Evolutionary conservation across 2,113 vertebrate genomes (phyloP), one percentile per base, ranked within the genome.

Genomic region (Odontophorus gujanensis): DNA sequence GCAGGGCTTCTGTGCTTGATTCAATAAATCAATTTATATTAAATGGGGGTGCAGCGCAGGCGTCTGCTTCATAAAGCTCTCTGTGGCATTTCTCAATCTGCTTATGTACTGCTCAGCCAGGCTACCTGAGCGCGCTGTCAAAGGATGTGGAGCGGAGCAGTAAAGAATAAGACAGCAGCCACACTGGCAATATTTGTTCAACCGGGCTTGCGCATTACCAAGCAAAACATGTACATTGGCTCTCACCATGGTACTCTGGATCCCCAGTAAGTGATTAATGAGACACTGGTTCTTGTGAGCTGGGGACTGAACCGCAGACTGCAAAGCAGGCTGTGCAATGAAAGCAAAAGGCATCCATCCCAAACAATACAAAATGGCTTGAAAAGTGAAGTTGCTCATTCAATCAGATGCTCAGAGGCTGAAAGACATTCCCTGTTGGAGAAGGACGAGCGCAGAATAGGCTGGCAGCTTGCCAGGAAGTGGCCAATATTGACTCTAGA

Each of bases 11-110:
- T 97, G 96, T 19, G 69, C 94, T 97, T 95, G 96, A 97, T 95
- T 97, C 97, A 97, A 96, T 98, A 97, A 98, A 97, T 97, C 97
- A 97, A 96, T 98, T 97, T 97, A 93, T 97, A 97, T 96, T 95
- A 97, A 97, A 96, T 85, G 74, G 30, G 66, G 94, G 90, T 11
- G 9, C 85, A 76, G 80, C 8, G 68, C 76, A 34, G 92, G 94
- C n/a, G 45, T 50, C 90, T 89, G 92, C 93, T 92, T 87, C 93
- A 90, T 96, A 94, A 97, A 97, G 91, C 81, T 85, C 95, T 96
- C 78, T 82, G 93, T 85, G 91, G 92, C 79, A 42, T 89, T 97
- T 96, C 96, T 97, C 97, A 96, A 93, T 95, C 96, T 95, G 93
- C 88, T 84, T 87, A 76, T 77, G 85, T 89, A 63, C 84, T 91